Conservation (phyloP, 2,113 vertebrate species). For the Furnarius figulus region DNA sequence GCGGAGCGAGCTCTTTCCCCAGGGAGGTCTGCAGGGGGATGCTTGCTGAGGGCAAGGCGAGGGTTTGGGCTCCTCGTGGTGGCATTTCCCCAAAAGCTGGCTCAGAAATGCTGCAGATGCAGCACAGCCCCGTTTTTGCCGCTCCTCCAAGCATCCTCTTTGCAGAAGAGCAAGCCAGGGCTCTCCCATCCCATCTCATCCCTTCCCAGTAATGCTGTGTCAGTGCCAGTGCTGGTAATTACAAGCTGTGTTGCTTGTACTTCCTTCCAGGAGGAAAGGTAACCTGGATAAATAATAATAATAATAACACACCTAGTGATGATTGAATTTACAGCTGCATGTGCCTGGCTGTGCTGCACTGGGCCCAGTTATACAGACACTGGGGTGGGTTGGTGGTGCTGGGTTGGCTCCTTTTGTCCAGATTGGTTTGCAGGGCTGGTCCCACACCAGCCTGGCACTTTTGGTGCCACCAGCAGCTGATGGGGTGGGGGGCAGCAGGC, state of each 20-base stretch:
- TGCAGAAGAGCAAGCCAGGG: neutral
- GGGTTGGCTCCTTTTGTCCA: neutral
- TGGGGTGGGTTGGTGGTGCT: neutral
- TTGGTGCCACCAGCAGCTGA: neutral
- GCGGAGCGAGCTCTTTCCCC: neutral
- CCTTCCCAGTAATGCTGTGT: neutral
- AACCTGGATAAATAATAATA: neutral
- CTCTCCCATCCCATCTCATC: neutral
- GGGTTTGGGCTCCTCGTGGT: neutral
- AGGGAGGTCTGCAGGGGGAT: neutral
- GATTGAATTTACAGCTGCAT: neutral
- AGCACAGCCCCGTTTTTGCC: fast-evolving
- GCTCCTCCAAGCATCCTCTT: neutral
- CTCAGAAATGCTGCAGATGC: neutral
- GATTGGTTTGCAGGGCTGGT: neutral
- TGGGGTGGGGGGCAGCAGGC: neutral
- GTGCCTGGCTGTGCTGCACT: neutral
- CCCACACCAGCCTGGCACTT: neutral
- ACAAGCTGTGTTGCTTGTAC: neutral
- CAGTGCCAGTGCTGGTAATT: neutral
- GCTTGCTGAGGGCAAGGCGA: neutral
- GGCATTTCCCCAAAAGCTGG: neutral
- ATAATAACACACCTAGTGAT: neutral
- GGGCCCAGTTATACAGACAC: neutral
- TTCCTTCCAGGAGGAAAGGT: neutral